A percentile compares a stretch with the other conserved stretches of the same genome.
phyloP scores from a whole-genome alignment of 2,888 invertebrate species.

The Resseliella maxima region DNA sequence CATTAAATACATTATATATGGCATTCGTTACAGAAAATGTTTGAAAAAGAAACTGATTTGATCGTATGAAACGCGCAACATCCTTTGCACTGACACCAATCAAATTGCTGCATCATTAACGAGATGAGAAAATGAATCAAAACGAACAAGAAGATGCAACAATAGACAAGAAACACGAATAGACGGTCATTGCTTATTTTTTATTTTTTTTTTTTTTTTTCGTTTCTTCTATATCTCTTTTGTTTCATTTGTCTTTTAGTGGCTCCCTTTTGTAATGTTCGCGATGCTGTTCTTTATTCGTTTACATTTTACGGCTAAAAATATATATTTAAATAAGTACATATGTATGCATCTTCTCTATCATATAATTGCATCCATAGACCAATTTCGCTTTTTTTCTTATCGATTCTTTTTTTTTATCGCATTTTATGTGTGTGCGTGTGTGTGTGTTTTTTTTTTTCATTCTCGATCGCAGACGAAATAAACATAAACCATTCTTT shows the following conservation, averaged over 20 bases:
- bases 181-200: not conserved
- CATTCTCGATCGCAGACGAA: constrained; percentile 23
- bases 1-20: constrained; percentile 42
- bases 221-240: not conserved
- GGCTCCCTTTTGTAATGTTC: too few relatives aligned
- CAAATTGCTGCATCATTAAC: constrained; percentile 40
- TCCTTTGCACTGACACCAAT: not conserved
- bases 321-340: not conserved
- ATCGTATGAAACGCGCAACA: not conserved
- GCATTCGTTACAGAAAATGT: not conserved
- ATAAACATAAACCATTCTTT: constrained; percentile 53
- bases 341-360: not conserved
- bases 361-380: constrained; percentile 28
- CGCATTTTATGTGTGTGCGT: not conserved
- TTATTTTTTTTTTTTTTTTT: not conserved
- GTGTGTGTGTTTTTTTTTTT: not conserved
- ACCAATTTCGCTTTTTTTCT: constrained; percentile 4
- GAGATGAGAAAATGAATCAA: not conserved
- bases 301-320: not conserved
- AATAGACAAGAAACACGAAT: not conserved
- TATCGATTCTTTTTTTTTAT: constrained; percentile 36
- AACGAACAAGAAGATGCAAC: constrained; percentile 3
- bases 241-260: too few relatives aligned
- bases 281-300: too few relatives aligned
- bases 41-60: not conserved